Evolutionary conservation across 2,888 invertebrate genomes (phyloP).

Genomic region (Harpalus rufipes): DNA sequence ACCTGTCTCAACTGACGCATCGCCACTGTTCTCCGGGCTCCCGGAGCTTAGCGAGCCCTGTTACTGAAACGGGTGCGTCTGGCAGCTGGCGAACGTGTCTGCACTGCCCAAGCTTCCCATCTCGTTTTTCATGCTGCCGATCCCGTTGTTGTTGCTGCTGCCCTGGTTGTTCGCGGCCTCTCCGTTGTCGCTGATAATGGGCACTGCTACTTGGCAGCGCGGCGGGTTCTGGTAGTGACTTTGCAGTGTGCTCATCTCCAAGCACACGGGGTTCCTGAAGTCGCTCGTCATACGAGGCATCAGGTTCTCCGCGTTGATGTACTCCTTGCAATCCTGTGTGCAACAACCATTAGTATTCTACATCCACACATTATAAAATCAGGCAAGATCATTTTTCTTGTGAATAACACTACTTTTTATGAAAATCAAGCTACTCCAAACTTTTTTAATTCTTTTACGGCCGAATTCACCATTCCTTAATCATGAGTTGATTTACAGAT

Average conservation of each 20-base stretch:
- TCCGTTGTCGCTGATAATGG: slow-evolving; percentile 29
- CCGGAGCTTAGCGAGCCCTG: slow-evolving; percentile 87
- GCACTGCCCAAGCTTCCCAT: slow-evolving; percentile 86
- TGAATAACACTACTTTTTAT: slow-evolving; percentile 22
- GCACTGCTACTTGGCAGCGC: not conserved
- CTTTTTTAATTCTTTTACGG: slow-evolving; percentile 28
- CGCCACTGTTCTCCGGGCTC: slow-evolving; percentile 82
- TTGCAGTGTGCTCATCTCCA: slow-evolving; percentile 86
- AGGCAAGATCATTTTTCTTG: not conserved
- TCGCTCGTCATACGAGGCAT: slow-evolving; percentile 93
- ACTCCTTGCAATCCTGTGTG: slow-evolving; percentile 91
- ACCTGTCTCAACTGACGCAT: too few species aligned
- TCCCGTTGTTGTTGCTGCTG: slow-evolving; percentile 67
- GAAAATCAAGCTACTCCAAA: slow-evolving; percentile 29
- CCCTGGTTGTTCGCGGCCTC: slow-evolving; percentile 68
- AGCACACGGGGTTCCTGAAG: slow-evolving; percentile 89
- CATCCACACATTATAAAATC: not conserved
- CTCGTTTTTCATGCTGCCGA: slow-evolving; percentile 76
- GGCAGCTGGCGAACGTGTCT: slow-evolving; percentile 97
- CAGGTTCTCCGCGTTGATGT: slow-evolving; percentile 93
- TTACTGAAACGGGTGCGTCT: slow-evolving; percentile 95
- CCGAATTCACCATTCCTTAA: too few species aligned
- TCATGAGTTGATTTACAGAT: too few species aligned
- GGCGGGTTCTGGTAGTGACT: slow-evolving; percentile 78
- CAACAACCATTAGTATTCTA: not conserved